These are phyloP conservation scores for Notothenia coriiceps DNA, from an alignment of 2,113 vertebrate species.

Conservation along the genomic window DNA sequence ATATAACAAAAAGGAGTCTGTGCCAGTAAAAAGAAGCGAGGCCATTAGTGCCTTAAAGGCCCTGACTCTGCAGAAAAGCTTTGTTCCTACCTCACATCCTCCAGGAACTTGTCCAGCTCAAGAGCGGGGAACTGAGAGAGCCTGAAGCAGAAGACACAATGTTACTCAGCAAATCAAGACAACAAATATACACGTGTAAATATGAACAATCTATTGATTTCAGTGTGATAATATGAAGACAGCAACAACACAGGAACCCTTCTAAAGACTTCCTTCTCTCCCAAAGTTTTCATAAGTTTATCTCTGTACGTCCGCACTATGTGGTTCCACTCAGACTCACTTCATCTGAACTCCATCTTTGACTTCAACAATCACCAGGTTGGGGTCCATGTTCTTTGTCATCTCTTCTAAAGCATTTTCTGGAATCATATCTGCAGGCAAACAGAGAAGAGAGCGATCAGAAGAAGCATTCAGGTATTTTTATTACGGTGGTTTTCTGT, in stretches of 20 bases:
- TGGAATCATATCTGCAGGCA: constrained; percentile 92
- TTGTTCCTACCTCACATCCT: constrained; percentile 92
- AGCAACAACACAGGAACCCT: neutral
- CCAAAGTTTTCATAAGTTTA: neutral
- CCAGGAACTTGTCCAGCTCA: constrained; percentile 97
- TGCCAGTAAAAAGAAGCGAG: too few species aligned
- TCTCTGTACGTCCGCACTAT: neutral
- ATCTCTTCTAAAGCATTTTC: constrained; percentile 99
- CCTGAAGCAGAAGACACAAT: constrained; percentile 71
- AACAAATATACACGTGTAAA: too few species aligned
- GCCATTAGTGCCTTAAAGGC: too few species aligned
- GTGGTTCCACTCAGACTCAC: constrained; percentile 81
- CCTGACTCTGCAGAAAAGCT: too few species aligned
- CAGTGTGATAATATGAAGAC: too few species aligned
- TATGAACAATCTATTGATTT: too few species aligned
- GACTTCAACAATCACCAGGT: constrained; percentile 92
- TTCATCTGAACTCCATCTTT: constrained; percentile 93
- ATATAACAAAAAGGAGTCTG: too few species aligned
- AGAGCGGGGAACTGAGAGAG: constrained; percentile 97
- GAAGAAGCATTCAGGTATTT: neutral
- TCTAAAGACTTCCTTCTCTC: neutral
- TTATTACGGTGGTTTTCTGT: neutral
- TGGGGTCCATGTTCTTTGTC: constrained; percentile 98
- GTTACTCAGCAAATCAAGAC: neutral
- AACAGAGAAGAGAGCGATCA: constrained; percentile 6